Evolutionary conservation across 92 coral and sea anemone species (phyloP).

Genomic region (Desmophyllum pertusum): DNA sequence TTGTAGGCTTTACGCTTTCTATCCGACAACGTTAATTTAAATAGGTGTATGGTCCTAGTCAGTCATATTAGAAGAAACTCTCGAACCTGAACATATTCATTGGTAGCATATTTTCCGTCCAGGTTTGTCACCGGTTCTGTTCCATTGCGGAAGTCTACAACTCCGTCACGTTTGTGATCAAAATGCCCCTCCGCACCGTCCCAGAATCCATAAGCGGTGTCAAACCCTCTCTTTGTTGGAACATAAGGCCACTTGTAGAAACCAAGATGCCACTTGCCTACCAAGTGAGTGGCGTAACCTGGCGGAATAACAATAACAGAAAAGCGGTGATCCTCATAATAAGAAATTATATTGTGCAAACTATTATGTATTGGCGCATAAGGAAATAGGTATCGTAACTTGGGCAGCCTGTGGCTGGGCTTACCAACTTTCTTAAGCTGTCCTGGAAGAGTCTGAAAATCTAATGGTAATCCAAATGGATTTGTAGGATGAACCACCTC

Average conservation of each 20-base stretch:
- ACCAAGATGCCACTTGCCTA: too few relatives aligned
- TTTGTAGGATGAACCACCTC: slow-evolving; percentile 23
- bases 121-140: slow-evolving; percentile 41
- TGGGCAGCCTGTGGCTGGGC: not conserved
- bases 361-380: too few relatives aligned
- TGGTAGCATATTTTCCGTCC: slow-evolving; percentile 67
- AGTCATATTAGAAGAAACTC: not conserved
- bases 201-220: slow-evolving; percentile 78
- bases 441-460: slow-evolving; percentile 40
- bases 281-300: too few relatives aligned
- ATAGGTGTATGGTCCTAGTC: too few relatives aligned
- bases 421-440: slow-evolving; percentile 32
- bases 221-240: slow-evolving; percentile 84
- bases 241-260: too few relatives aligned
- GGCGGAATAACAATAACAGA: not conserved
- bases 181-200: slow-evolving; percentile 81
- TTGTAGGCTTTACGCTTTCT: too few relatives aligned
- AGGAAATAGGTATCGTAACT: too few relatives aligned
- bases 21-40: too few relatives aligned
- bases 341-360: too few relatives aligned
- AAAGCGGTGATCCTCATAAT: too few relatives aligned
- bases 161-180: slow-evolving; percentile 50
- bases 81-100: slow-evolving; percentile 50
- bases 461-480: slow-evolving; percentile 43
- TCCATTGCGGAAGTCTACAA: slow-evolving; percentile 63